These are phyloP conservation scores for Unio delphinus DNA, from an alignment of 2,888 invertebrate genomes.

Conservation along the genomic window DNA sequence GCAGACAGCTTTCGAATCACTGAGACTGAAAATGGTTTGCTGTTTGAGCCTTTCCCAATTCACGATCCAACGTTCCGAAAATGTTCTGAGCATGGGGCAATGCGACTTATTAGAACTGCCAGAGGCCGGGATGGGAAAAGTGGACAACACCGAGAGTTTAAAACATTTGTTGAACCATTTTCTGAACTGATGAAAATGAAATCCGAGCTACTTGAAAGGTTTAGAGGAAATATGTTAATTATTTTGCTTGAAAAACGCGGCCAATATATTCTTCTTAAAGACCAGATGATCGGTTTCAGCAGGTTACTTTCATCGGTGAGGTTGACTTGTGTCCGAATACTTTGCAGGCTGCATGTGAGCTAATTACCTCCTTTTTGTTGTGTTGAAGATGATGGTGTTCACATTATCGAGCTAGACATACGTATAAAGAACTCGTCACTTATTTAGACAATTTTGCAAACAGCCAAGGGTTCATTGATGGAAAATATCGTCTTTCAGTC, in stretches of 20 bases:
- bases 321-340: slow-evolving; percentile 26
- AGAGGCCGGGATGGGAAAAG: slow-evolving; percentile 21
- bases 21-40: slow-evolving; percentile 5
- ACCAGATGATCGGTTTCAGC: neutral
- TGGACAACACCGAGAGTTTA: slow-evolving; percentile 9
- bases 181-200: no score
- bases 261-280: neutral
- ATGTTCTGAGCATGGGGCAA: slow-evolving; percentile 10
- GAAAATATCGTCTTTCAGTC: neutral
- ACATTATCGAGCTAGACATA: slow-evolving; percentile 13
- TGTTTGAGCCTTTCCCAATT: slow-evolving; percentile 1
- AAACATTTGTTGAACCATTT: neutral
- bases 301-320: slow-evolving; percentile 11
- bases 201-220: slow-evolving; percentile 5
- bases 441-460: slow-evolving; percentile 5
- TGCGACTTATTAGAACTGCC: slow-evolving; percentile 13
- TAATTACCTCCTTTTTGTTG: slow-evolving; percentile 17
- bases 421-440: slow-evolving; percentile 11
- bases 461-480: slow-evolving; percentile 5
- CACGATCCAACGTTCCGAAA: slow-evolving; percentile 8
- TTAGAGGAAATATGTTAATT: neutral
- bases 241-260: neutral
- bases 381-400: neutral
- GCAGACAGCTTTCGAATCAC: slow-evolving; percentile 11
- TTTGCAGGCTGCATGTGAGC: slow-evolving; percentile 24